Evolutionary conservation across 2,113 vertebrate genomes (phyloP), one percentile per base, ranked within the genome.

Genomic region (Acrocephalus kingi): DNA sequence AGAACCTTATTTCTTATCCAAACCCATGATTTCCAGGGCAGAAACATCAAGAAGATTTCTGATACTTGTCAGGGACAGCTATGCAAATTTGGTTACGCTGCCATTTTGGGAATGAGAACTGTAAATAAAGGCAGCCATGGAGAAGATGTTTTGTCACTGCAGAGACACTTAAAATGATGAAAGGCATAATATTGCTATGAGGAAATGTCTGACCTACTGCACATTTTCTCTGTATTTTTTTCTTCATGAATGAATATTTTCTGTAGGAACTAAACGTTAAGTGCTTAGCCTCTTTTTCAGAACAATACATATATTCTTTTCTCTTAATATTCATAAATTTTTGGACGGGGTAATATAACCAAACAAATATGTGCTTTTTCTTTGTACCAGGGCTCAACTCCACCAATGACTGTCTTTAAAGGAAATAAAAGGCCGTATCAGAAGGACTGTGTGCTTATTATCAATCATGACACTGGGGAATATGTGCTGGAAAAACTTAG

Each of bases 371-470:
- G 15, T 68, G 39, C 33, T 94, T 79, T 94, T 89, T 75, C 94
- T 95, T 88, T 84, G 37, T 79, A 83, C 48, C 45, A 99, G 99
- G 99, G 99, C 62, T 99, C 99, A 81, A 99, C 99, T 22, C 99
- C 99, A 83, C 99, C 99, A 16, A 99, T 99, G 99, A 99, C 99
- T 6, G 99, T 99, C 54, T 99, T 99, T 97, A 99, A 99, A 98
- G 99, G 99, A 94, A 99, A 99, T 97, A 99, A 99, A 95, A 98
- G 99, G 51, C 99, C 99, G 0, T 99, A 99, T 96, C 99, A 99
- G 98, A 99, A 99, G 96, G 99, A 99, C 97, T 99, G 99, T 67
- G 99, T 99, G 64, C 99, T 99, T 81, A 99, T 99, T 95, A 99
- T 99, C 85, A 99, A 99, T 95, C 99, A 99, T 30, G 99, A 99